Percentiles rank a stretch among this genome's conserved stretches.
These are phyloP conservation scores for Sepioteuthis lessoniana DNA, from an alignment of 2,888 invertebrate species.

Conservation along the genomic window DNA sequence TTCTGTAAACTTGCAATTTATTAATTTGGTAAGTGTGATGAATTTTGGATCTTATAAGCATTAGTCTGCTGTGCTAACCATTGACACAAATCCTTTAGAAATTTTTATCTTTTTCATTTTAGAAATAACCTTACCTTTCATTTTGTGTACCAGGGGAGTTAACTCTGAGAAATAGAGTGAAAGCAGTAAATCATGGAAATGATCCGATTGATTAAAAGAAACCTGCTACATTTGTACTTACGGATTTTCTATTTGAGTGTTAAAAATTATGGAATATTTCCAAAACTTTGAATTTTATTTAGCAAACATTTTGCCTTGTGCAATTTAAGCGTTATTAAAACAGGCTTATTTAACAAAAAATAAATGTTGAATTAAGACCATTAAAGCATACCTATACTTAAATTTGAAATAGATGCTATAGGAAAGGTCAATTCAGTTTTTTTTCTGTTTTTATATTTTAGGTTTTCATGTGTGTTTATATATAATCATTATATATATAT, in stretches of 20 bases:
- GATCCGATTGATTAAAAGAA: not conserved
- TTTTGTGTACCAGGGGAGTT: not conserved
- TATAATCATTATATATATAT: too few relatives aligned
- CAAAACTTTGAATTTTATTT: not conserved
- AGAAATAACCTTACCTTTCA: fast-evolving
- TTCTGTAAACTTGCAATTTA: not conserved
- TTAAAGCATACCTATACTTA: too few relatives aligned
- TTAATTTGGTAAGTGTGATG: not conserved
- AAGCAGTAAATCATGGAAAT: not conserved
- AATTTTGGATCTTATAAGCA: not conserved
- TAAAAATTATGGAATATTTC: not conserved
- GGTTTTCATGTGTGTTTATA: too few relatives aligned
- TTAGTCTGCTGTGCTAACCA: not conserved
- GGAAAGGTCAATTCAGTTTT: too few relatives aligned
- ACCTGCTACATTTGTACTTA: not conserved
- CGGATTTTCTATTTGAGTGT: not conserved
- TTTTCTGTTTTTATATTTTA: too few relatives aligned
- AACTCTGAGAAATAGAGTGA: not conserved
- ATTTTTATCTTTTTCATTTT: not conserved
- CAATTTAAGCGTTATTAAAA: not conserved
- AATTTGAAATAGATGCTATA: too few relatives aligned
- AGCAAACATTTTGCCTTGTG: not conserved
- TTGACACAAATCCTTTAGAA: not conserved
- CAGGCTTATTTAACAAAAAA: too few relatives aligned
- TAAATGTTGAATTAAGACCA: too few relatives aligned